Conservation (phyloP, 2,113 vertebrate species). For the Ophthalmolycus amberensis region DNA sequence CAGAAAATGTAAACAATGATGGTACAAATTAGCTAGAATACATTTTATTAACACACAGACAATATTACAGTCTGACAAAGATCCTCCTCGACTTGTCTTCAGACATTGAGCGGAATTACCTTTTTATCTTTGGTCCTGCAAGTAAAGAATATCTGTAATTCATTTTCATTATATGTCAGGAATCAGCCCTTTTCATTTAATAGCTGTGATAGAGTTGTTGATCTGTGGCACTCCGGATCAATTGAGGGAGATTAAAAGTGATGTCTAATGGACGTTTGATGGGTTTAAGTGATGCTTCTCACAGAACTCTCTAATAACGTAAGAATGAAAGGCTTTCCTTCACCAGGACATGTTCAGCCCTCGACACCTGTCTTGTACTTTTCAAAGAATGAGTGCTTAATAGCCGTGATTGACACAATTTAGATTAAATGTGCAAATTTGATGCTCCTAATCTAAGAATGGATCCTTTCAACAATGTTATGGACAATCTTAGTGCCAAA, state of each 20-base stretch:
- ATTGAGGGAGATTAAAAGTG: constrained; percentile 46
- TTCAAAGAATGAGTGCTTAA: constrained; percentile 25
- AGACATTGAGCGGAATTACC: not conserved
- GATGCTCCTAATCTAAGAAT: not conserved
- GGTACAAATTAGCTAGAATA: too few species aligned
- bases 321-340: constrained; percentile 40
- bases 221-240: constrained; percentile 51
- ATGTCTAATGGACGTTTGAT: constrained; percentile 62
- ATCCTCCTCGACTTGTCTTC: not conserved
- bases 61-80: too few species aligned
- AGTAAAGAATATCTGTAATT: constrained; percentile 14
- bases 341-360: constrained; percentile 6
- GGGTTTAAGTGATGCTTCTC: constrained; percentile 51
- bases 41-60: too few species aligned
- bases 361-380: constrained; percentile 49
- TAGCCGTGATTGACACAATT: constrained; percentile 14
- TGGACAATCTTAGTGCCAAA: not conserved
- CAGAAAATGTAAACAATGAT: too few species aligned
- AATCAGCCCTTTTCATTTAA: constrained; percentile 28
- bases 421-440: constrained; percentile 5
- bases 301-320: constrained; percentile 14
- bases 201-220: constrained; percentile 43
- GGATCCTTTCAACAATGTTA: not conserved
- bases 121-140: constrained; percentile 15
- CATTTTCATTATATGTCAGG: constrained; percentile 16